A percentile compares a stretch with the other conserved stretches of the same genome.
Evolutionary conservation across 2,888 invertebrate genomes (phyloP).

Genomic region (Megaustenia siamemsis): DNA sequence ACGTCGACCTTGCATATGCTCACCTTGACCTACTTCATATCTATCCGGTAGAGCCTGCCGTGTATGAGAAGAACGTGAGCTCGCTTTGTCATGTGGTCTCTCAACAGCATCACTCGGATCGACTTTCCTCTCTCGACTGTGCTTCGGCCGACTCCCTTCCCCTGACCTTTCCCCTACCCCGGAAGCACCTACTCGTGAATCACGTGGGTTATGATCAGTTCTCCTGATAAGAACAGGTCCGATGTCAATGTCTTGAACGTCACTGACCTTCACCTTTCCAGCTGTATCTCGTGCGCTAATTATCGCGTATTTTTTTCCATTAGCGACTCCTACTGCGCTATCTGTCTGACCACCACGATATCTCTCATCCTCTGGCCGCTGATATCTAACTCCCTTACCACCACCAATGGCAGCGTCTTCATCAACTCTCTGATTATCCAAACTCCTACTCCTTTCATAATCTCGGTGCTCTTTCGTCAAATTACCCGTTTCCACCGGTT

Average conservation of each 20-base stretch:
- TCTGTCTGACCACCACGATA: neutral
- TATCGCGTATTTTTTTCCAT: neutral
- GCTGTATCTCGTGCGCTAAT: neutral
- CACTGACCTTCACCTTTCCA: neutral
- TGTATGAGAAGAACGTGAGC: neutral
- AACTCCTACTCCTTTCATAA: neutral
- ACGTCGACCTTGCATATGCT: neutral
- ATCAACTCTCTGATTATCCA: neutral
- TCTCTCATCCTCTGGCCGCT: neutral
- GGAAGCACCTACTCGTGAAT: neutral
- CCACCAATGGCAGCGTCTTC: neutral
- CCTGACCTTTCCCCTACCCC: neutral
- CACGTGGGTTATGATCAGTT: too few relatives aligned
- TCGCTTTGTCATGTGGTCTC: neutral
- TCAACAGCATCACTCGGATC: neutral
- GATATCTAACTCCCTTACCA: too few relatives aligned
- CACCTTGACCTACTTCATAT: neutral
- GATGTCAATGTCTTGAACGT: neutral
- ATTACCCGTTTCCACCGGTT: neutral
- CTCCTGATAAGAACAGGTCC: neutral
- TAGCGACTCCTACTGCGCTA: too few relatives aligned
- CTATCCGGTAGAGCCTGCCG: neutral
- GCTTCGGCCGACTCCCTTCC: neutral
- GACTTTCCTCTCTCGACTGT: neutral
- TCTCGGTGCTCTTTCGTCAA: neutral